These are phyloP conservation scores for Heteractis magnifica DNA, from an alignment of 92 coral and sea anemone genomes.

Conservation along the genomic window DNA sequence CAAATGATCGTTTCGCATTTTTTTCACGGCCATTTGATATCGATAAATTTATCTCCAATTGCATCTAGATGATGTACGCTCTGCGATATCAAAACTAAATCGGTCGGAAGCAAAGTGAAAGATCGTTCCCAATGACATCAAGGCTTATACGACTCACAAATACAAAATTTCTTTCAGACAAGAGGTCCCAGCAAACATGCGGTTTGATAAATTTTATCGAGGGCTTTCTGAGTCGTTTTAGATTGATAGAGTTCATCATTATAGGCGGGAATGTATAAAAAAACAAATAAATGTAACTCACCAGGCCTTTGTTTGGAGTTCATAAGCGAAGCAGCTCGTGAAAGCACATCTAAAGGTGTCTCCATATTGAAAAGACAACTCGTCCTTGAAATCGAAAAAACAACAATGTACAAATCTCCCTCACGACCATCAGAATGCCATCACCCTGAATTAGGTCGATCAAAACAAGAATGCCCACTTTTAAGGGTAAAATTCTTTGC, in stretches of 20 bases:
- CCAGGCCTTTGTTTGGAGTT: constrained; percentile 74
- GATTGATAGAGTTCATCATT: neutral
- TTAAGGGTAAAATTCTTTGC: constrained; percentile 26
- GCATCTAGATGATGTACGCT: constrained; percentile 4
- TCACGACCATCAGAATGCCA: neutral
- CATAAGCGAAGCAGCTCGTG: constrained; percentile 96
- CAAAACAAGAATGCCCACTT: neutral
- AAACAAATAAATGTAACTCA: constrained; percentile 29
- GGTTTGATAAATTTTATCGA: neutral
- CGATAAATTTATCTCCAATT: neutral
- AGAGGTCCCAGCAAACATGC: neutral
- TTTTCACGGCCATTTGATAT: constrained; percentile 7
- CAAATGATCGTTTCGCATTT: constrained; percentile 25
- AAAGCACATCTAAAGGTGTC: constrained; percentile 94
- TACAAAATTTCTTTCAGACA: neutral
- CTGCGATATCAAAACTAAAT: neutral
- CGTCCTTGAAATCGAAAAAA: constrained; percentile 11
- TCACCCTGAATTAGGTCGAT: neutral
- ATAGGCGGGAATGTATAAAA: neutral
- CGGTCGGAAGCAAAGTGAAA: neutral
- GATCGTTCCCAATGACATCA: neutral
- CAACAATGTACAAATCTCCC: neutral
- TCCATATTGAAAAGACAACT: constrained; percentile 57
- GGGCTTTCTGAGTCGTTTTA: neutral
- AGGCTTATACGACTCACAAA: neutral